Evolutionary conservation across 2,797 vertebrate genomes (phyloP), one percentile per base, ranked within the genome.

Genomic region (Melanotaenia trifasciata): DNA sequence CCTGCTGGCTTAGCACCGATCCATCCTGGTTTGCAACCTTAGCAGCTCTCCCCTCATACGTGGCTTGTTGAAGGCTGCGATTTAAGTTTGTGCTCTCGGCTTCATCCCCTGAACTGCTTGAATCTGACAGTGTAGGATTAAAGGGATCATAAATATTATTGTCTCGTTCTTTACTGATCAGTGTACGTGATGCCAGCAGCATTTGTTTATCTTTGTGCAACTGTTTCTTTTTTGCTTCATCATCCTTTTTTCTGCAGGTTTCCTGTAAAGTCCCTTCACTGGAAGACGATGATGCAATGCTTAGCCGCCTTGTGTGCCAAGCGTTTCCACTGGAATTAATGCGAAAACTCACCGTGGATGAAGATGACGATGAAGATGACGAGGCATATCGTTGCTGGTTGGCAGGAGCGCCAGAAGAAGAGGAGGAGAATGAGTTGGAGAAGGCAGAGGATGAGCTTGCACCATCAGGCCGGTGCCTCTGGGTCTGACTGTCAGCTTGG

Each of bases 91-190:
- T 66, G 60, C 50, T 58, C 56, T 93, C 91, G 0, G 57, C 64
- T 74, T 93, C 93, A 5, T 77, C 92, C 43, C 90, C 93, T 0
- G 94, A 93, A n/a, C 94, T 95, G 71, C 94, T 94, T 0, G 97
- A 96, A 82, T 98, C 97, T 0, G 98, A 99, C 36, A 95, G 93
- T 0, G 98, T 99, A 60, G 98, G 98, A 76, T 99, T 94, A 85
- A 97, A 99, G 36, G 98, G 98, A 90, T 99, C 98, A 2, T 99
- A 99, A 32, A 97, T 96, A 69, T 94, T 96, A 69, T 94, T 94
- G 24, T 94, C 89, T 78, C 93, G 89, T 70, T 96, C 94, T 1
- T 94, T 82, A 73, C 92, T 95, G 73, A 90, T 87, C 40, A 67
- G 28, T 0, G 70, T 63, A 38, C 10, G 83, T 24, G 92, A 89